phyloP scores from a whole-genome alignment of 2,113 vertebrate species.

The Protomyctophum bolini region DNA sequence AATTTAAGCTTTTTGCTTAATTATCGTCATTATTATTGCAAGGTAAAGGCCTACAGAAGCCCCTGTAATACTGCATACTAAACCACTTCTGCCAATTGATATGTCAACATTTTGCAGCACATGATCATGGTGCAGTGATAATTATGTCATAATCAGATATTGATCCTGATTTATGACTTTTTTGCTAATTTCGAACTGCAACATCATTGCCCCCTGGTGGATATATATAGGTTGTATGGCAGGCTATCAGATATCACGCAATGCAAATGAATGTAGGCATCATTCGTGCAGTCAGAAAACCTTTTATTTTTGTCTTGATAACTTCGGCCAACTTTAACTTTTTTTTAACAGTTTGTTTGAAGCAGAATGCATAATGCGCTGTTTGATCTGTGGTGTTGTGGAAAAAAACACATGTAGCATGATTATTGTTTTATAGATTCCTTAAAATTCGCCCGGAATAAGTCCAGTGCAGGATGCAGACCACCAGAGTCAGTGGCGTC shows the following conservation, averaged over 20 bases:
- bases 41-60: too few relatives aligned
- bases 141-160: too few relatives aligned
- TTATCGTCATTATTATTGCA: too few relatives aligned
- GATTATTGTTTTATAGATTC: background rate
- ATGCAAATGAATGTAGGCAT: conserved; percentile 4
- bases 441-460: too few relatives aligned
- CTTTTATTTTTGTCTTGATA: background rate
- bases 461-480: too few relatives aligned
- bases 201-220: conserved; percentile 53
- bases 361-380: background rate
- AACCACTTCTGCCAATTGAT: too few relatives aligned
- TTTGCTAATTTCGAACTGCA: conserved; percentile 34
- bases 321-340: background rate
- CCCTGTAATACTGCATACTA: too few relatives aligned
- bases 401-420: conserved; percentile 10
- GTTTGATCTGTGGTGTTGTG: background rate
- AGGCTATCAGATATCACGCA: background rate
- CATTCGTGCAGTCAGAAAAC: conserved; percentile 4
- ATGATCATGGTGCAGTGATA: conserved; percentile 2
- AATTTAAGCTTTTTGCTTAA: too few relatives aligned
- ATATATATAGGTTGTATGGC: conserved; percentile 5
- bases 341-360: conserved; percentile 5
- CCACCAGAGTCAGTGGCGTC: too few relatives aligned
- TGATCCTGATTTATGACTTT: conserved; percentile 45
- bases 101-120: conserved; percentile 16